A percentile compares a stretch with the other conserved stretches of the same genome.
Conservation (phyloP, 2,797 vertebrate species). For the Anabacerthia variegaticeps region DNA sequence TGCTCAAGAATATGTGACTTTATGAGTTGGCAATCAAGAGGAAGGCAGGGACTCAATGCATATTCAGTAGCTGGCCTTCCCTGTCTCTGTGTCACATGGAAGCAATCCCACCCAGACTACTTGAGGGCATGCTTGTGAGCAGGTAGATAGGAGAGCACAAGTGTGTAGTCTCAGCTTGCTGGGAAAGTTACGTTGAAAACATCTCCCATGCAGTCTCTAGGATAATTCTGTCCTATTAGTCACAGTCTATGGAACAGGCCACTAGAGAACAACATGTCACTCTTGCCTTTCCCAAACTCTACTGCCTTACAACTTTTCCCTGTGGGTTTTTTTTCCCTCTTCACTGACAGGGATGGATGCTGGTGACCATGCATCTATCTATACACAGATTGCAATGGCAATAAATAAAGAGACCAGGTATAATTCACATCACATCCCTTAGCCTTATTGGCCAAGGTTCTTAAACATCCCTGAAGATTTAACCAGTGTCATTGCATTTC, state of each 20-base stretch:
- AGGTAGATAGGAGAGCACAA: not conserved
- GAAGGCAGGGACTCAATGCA: not conserved
- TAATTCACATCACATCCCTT: fast-evolving
- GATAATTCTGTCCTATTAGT: not conserved
- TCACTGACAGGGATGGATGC: fast-evolving
- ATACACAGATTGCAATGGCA: not conserved
- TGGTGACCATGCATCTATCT: not conserved
- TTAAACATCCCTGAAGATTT: not conserved
- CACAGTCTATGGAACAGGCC: not conserved
- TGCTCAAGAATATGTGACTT: not conserved
- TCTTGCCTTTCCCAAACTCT: not conserved
- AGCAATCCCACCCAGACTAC: not conserved
- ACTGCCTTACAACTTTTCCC: not conserved
- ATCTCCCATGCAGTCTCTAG: not conserved
- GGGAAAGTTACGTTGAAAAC: not conserved
- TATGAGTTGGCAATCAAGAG: not conserved
- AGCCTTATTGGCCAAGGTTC: not conserved
- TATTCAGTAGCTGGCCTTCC: not conserved
- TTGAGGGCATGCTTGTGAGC: not conserved
- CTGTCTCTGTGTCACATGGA: not conserved
- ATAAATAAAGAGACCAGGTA: not conserved
- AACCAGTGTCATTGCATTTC: not conserved
- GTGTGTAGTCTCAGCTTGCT: not conserved
- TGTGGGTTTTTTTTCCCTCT: not conserved
- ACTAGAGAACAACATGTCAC: not conserved